Evolutionary conservation across 2,113 vertebrate genomes (phyloP), one percentile per base, ranked within the genome.

Genomic region (Spermophilus dauricus): DNA sequence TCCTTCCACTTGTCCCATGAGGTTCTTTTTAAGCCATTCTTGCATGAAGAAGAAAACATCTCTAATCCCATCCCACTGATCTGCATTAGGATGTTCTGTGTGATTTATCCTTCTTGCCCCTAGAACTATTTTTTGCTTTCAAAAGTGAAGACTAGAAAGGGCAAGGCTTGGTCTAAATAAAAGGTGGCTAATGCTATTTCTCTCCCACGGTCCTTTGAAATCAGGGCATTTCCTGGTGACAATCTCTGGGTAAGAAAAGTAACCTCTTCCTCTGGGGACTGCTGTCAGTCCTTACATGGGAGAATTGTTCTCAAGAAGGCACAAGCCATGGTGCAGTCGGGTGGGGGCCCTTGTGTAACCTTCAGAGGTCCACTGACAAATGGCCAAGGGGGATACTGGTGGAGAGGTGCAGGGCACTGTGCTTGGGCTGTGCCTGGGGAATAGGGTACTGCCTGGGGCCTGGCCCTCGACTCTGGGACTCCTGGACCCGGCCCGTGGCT

Each of bases 231-330:
- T 67, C 61, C 16, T 30, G 34, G 22, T 28, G 24, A 20, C 18
- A 12, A 3, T 22, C 1, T 34, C 2, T 13, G 24, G 14, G 13
- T 8, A 2, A n/a, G 11, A 48, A 22, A 67, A 11, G 34, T 2
- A 30, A 37, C 16, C 65, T 37, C 58, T 67, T 37, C 26, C 6
- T 2, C 12, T 16, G 72, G 32, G 13, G 22, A 16, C 32, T 8
- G 9, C 4, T 42, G 8, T 32, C 58, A 17, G 0, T 32, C 10
- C 9, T 39, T 34, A 7, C 48, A 3, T 7, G 1, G 8, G 45
- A n/a, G 58, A 78, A 69, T 51, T 8, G 28, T 2, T 26, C 0
- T 26, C 8, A 76, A 63, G 45, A 77, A 18, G 1, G 2, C 18
- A 34, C 2, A 76, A 51, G 8, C 58, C 58, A 4, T 20, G 8